Evolutionary conservation across 1,140 invertebrate species (phyloP), one percentile per base, ranked within the genome.

Genomic region (Drosophila simulans): DNA sequence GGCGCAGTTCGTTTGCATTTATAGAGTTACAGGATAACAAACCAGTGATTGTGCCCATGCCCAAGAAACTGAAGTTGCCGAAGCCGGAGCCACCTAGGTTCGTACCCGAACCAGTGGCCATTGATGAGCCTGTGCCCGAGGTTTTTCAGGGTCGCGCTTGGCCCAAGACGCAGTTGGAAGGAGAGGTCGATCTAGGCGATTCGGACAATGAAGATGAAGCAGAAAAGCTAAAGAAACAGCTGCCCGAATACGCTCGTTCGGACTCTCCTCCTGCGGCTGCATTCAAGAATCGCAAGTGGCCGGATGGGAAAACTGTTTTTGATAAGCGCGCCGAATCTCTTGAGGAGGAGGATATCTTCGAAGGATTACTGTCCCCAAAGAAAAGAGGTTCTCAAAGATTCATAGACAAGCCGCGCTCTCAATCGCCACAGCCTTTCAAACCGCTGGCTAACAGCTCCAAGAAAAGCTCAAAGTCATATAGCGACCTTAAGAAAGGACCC

Each of bases 1-100:
- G 90, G 11, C 86, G 90, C 55, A 91, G 90, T 56, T 91, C 90
- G 43, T 91, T 91, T 85, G 90, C 90, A 91, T 91, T 91, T 91
- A 91, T 91, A 59, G 90, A 91, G 71, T 62, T 91, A 63, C 82
- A 81, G 60, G 79, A 89, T 46, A 91, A 88, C 43, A 88, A 90
- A 48, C 86, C 90, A n/a, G 76, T 90, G 8, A 88, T 88, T 51
- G 90, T 90, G 4, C 90, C 90, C 8, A 90, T 91, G 90, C 90
- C 90, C 39, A 81, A 72, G 31, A 91, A 91, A 39, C 62, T 91
- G 4, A 72, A 90, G 25, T 17, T 91, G 15, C 90, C 90, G 0
- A 85, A 85, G 45, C 63, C 75, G 13, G 77, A 77, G 31, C 59
- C 62, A 8, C 57, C 76, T 2, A 88, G 66, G 11, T 84, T 72